Evolutionary conservation across 2,888 invertebrate genomes (phyloP), one percentile per base, ranked within the genome.

Genomic region (Tineola bisselliella): DNA sequence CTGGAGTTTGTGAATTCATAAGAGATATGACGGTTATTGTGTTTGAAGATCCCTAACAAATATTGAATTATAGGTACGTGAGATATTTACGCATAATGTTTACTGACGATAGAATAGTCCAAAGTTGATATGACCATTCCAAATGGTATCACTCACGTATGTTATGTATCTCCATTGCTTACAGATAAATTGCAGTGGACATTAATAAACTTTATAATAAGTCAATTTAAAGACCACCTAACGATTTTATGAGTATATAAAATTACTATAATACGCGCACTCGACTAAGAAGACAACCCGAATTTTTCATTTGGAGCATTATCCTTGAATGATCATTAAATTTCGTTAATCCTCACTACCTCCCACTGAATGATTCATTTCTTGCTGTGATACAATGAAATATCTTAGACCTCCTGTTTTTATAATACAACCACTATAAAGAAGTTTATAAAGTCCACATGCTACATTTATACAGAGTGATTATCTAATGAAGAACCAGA

Each of bases 1-100:
- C 17, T 5, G 58, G n/a, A n/a, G 33, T 33, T 58, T 31, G 11
- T n/a, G n/a, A 12, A 33, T 58, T 13, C 56, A 3, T 58, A 31
- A 33, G 72, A 82, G 84, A 84, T 84, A 86, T 84, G 79, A n/a
- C 82, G 81, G 82, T 84, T 79, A 84, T 82, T 81, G 74, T 84
- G 76, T 81, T 83, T 81, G 81, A 79, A 77, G 75, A 44, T 52
- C 61, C 61, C 73, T 72, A 69, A 83, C 81, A 78, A 87, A 87
- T 87, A 87, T 87, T 84, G 77, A 72, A 67, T 68, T 71, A 74
- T 77, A 72, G 81, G 74, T 76, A 79, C 80, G 84, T 81, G 84
- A 82, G 81, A 80, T 87, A 79, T 87, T 84, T 79, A 80, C 81
- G 75, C 71, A 70, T 70, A 75, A 80, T 86, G 80, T 86, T 86